A percentile compares a stretch with the other conserved stretches of the same genome.
Evolutionary conservation across 2,113 vertebrate species (phyloP).

Genomic region (Dascyllus trimaculatus): DNA sequence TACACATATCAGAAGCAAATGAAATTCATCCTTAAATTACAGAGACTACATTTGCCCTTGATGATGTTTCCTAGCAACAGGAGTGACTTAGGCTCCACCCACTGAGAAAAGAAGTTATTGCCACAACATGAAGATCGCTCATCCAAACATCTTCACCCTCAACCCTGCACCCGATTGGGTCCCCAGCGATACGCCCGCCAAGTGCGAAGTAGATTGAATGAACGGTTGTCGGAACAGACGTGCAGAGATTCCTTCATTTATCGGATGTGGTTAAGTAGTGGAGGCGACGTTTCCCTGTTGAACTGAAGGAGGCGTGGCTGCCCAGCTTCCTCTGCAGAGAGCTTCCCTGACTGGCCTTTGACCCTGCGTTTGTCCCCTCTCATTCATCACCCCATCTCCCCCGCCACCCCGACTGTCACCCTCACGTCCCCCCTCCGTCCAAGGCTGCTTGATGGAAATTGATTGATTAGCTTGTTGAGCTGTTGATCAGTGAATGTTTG

Average conservation of each 20-base stretch:
- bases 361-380: conserved; percentile 86
- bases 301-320: conserved; percentile 42
- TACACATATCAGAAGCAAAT: too few species aligned
- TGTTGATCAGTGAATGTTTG: conserved; percentile 71
- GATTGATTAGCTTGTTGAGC: conserved; percentile 84
- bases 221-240: too few species aligned
- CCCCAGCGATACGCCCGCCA: too few species aligned
- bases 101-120: too few species aligned
- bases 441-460: conserved; percentile 75
- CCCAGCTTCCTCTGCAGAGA: conserved; percentile 66
- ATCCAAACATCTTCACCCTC: too few species aligned
- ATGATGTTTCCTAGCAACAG: too few species aligned
- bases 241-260: background rate
- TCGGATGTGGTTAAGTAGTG: background rate
- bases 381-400: conserved; percentile 86
- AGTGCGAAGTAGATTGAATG: too few species aligned
- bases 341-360: conserved; percentile 78
- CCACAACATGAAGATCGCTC: too few species aligned
- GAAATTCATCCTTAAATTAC: too few species aligned
- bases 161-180: too few species aligned
- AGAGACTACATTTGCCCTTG: too few species aligned
- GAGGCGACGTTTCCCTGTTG: conserved; percentile 35
- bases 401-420: conserved; percentile 62
- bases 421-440: conserved; percentile 51
- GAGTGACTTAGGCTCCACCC: too few species aligned